phyloP scores from a whole-genome alignment of 2,113 vertebrate genomes.

The Axis porcinus region DNA sequence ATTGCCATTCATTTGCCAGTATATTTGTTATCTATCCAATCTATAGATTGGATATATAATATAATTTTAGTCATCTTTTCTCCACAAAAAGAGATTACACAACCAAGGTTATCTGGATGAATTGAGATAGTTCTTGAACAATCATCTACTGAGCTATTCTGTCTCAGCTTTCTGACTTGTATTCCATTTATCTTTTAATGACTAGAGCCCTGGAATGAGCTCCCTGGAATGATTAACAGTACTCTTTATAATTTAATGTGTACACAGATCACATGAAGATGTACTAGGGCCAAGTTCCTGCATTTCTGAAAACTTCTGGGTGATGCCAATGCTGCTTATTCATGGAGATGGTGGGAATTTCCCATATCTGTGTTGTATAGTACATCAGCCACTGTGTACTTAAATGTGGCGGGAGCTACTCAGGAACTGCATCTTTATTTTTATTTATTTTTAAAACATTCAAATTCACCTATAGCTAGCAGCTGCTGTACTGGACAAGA shows the following conservation, averaged over 20 bases:
- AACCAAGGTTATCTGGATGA: not conserved
- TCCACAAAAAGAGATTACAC: not conserved
- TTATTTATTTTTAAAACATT: not conserved
- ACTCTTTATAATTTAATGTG: not conserved
- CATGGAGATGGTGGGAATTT: not conserved
- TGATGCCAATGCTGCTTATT: no score
- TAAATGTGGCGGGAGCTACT: not conserved
- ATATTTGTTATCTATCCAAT: no score
- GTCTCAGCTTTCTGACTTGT: not conserved
- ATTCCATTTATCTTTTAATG: not conserved
- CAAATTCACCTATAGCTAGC: not conserved
- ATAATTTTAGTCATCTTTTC: not conserved
- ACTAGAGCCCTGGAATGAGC: not conserved
- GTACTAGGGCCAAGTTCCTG: fast-evolving
- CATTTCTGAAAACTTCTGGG: not conserved
- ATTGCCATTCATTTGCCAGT: not conserved
- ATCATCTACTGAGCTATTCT: not conserved
- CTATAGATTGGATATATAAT: no score
- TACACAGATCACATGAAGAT: not conserved
- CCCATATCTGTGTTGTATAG: fast-evolving
- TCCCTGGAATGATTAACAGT: not conserved
- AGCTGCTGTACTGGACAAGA: not conserved
- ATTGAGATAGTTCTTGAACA: not conserved
- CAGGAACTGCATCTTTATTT: not conserved
- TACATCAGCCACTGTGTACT: no score